A percentile compares a stretch with the other conserved stretches of the same genome.
These are phyloP conservation scores for Cactoblastis cactorum DNA, from an alignment of 2,888 invertebrate genomes.

Conservation along the genomic window DNA sequence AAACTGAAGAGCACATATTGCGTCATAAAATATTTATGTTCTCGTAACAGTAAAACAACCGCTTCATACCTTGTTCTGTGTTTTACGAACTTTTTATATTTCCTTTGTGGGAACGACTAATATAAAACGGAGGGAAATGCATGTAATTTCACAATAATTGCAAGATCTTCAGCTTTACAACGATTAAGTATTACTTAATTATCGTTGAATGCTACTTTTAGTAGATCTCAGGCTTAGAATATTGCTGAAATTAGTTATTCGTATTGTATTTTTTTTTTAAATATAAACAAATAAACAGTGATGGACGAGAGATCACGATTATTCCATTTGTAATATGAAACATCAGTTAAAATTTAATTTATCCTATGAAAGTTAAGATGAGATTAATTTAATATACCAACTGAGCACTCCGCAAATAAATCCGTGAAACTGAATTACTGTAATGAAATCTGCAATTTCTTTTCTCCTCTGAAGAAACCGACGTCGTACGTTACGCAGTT, in stretches of 20 bases:
- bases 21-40: slow-evolving; percentile 13
- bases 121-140: not conserved
- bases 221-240: too few relatives aligned
- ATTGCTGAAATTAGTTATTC: too few relatives aligned
- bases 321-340: too few relatives aligned
- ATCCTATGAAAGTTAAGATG: too few relatives aligned
- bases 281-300: too few relatives aligned
- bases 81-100: slow-evolving; percentile 14
- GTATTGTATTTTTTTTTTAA: too few relatives aligned
- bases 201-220: too few relatives aligned
- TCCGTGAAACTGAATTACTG: not conserved
- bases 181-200: too few relatives aligned
- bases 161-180: too few relatives aligned
- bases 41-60: slow-evolving; percentile 8
- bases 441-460: slow-evolving; percentile 5
- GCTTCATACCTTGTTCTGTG: slow-evolving; percentile 11
- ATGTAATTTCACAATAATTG: not conserved
- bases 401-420: not conserved
- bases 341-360: not conserved
- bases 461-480: not conserved
- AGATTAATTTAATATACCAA: not conserved
- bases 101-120: slow-evolving; percentile 3
- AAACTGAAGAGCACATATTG: not conserved
- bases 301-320: too few relatives aligned
- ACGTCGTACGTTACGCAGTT: not conserved